Conservation (phyloP, 2,113 vertebrate genomes). For the Columba janthina region DNA sequence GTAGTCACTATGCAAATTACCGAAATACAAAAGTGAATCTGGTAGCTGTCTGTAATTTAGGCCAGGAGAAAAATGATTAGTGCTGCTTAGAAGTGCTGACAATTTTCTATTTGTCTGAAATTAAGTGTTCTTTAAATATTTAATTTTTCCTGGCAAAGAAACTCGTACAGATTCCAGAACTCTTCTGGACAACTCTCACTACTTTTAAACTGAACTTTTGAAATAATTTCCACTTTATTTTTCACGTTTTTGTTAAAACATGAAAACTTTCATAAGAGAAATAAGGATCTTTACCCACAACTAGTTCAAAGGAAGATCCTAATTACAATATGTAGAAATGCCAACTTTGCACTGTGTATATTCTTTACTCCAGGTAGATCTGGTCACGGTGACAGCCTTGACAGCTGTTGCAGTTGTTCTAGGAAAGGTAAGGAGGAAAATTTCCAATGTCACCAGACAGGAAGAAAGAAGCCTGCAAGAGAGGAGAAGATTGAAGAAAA, state of each 20-base stretch:
- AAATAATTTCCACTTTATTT: neutral
- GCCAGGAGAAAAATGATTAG: neutral
- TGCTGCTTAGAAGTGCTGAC: neutral
- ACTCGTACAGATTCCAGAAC: neutral
- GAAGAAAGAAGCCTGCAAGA: neutral
- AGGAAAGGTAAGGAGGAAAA: neutral
- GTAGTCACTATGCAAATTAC: neutral
- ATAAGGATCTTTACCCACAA: neutral
- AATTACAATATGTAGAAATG: neutral
- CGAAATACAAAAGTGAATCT: neutral
- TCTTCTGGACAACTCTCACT: neutral
- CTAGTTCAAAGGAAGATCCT: neutral
- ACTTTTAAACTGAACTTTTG: neutral
- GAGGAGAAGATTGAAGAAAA: neutral
- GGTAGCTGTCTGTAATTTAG: neutral
- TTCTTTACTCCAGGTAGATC: neutral
- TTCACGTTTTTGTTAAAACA: neutral
- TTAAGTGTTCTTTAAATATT: neutral
- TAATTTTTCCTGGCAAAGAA: neutral
- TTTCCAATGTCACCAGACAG: neutral
- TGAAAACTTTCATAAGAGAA: neutral
- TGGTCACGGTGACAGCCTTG: neutral
- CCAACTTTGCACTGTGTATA: neutral
- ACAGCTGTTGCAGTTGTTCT: constrained; percentile 4
- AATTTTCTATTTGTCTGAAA: neutral